Evolutionary conservation across 2,797 vertebrate genomes (phyloP).

Genomic region (Hafferia zeledoni): DNA sequence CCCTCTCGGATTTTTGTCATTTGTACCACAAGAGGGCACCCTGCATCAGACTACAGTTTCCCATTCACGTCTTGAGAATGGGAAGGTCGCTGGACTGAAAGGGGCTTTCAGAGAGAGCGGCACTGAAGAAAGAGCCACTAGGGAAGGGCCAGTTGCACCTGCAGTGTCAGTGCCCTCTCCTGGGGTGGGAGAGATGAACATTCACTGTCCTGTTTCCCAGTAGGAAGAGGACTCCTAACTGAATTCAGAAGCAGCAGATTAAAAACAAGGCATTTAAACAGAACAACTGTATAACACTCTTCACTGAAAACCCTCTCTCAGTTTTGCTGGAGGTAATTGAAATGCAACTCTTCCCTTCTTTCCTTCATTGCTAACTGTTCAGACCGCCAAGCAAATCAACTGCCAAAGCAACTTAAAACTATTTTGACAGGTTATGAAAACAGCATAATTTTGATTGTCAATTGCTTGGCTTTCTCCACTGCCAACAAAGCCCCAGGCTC

Average conservation of each 20-base stretch:
- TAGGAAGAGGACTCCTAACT: neutral
- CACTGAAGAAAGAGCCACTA: neutral
- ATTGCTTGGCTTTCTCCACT: neutral
- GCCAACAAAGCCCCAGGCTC: neutral
- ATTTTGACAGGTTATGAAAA: neutral
- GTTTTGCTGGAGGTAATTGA: neutral
- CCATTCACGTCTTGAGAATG: neutral
- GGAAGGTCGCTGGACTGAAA: neutral
- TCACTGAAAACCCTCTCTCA: neutral
- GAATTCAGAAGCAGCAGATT: neutral
- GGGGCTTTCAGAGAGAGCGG: fast-evolving
- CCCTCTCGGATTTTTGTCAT: neutral
- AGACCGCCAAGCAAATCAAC: neutral
- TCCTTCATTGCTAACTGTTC: neutral
- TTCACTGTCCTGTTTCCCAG: neutral
- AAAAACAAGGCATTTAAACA: neutral
- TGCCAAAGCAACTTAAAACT: neutral
- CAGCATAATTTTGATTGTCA: neutral
- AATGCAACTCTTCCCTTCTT: neutral
- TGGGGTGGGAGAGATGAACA: neutral
- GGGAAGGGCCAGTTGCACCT: neutral
- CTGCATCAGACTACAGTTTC: neutral
- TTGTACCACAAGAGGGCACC: neutral
- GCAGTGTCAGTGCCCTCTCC: neutral
- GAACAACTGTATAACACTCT: neutral